Base-by-base conservation (phyloP, 2,113 vertebrate genomes). In the Archocentrus centrarchus region DNA sequence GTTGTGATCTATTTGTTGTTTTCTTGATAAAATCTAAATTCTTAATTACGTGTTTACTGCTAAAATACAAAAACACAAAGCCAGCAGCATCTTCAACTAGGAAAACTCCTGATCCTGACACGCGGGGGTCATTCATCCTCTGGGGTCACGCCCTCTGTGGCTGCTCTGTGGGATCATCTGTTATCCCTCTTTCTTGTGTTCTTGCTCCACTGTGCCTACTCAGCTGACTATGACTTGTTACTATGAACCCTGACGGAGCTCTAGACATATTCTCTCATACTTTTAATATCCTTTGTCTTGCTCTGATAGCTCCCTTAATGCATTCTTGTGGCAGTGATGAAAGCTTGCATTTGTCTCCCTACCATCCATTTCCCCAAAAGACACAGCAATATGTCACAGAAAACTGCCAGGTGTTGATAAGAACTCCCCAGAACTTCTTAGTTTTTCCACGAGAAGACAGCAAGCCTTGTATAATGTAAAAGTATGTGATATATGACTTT, bases 251-350 rank as follows among this genome's bases (percentile, higher is more conserved):
- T 82, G 84, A 88, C 75, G 83, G 80, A 75, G 84, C 73, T 82
- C 60, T 82, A 83, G 87, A 89, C 83, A 62, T 80, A 22, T 55
- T 84, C 88, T 90, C 73, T 94, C 81, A 89, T 84, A 88, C 80
- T 92, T 92, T 94, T 93, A 93, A 96, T 94, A 93, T 91, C 87
- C 88, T 88, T 90, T 93, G 94, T 94, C 93, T 87, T 88, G 91
- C 84, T 91, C 89, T 80, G 91, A 94, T 91, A 89, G 90, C 85
- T 93, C 88, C 90, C 80, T 32, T 92, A 91, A 94, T 94, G 68
- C 81, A 84, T 91, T 86, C 81, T 22, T 81, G 88, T 84, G 91
- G 59, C 89, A 83, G 89, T 68, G 88, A 91, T 91, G 85, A 82
- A 89, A 92, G 78, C 86, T 60, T 8, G 37, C 57, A 85, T 91